phyloP scores from a whole-genome alignment of 2,888 invertebrate genomes.

The Eugnorisma glareosa region DNA sequence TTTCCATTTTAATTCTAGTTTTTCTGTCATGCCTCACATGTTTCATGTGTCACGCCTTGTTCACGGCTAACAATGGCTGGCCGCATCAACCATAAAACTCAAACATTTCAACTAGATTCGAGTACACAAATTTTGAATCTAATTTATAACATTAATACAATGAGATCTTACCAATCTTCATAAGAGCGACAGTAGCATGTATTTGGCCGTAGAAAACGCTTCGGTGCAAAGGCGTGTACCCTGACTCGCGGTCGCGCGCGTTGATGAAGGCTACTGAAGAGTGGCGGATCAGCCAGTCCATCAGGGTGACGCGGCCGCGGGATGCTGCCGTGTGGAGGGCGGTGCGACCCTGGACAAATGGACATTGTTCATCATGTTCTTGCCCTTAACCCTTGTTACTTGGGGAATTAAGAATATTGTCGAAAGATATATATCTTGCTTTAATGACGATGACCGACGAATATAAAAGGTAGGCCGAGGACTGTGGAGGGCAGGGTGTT shows the following conservation, averaged over 20 bases:
- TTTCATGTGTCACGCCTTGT: too few relatives aligned
- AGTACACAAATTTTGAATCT: neutral
- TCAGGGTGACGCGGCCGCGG: slow-evolving; percentile 92
- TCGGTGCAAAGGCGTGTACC: slow-evolving; percentile 95
- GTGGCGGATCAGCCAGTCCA: slow-evolving; percentile 94
- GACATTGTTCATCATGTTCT: neutral
- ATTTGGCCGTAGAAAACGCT: slow-evolving; percentile 96
- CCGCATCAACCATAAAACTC: too few relatives aligned
- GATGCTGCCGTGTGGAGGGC: slow-evolving; percentile 95
- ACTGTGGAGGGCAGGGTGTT: neutral
- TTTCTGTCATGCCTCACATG: too few relatives aligned
- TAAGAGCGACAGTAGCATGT: slow-evolving; percentile 92
- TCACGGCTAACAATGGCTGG: neutral
- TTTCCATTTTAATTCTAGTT: neutral
- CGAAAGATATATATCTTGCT: neutral
- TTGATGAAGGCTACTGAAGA: slow-evolving; percentile 91
- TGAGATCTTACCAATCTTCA: slow-evolving; percentile 90
- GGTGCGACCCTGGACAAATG: slow-evolving; percentile 91
- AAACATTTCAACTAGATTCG: neutral
- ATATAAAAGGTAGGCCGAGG: neutral
- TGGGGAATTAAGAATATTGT: neutral
- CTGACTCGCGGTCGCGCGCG: slow-evolving; percentile 93
- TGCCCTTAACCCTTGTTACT: neutral
- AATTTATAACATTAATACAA: neutral
- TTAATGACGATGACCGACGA: neutral